Base-by-base conservation (phyloP, 37 sponge, comb jelly and placozoan species). In the Halichondria panicea region DNA sequence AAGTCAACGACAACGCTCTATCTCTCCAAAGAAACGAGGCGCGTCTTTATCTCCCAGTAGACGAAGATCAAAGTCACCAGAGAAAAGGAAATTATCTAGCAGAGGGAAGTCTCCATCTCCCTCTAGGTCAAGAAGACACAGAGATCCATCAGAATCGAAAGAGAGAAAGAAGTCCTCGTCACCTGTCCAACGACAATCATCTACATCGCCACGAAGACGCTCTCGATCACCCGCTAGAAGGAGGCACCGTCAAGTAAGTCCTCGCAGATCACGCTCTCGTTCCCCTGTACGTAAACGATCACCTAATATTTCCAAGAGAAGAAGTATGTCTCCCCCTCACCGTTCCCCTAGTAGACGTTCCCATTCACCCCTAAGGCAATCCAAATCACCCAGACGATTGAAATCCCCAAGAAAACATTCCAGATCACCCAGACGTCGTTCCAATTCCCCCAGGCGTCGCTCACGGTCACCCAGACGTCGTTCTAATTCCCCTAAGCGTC, bases 21-120 rank as follows among this genome's bases (percentile, higher is more conserved):
- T 46, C 7, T 79, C 80, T 32, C 70, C 70, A 58, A 11, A 39
- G 59, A 39, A 39, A 57, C 45, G 43, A 43, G 46, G 24, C 30
- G 45, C 40, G 46, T 11, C 43, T 19, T 11, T 38, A 19, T 4
- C 25, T 38, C 39, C n/a, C 22, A 40, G 24, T 43, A 19, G 68
- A 67, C 68, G 42, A 6, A 67, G 68, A 38, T 58, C 60, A 21
- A 58, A 22, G 60, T 58, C 60, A 58, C 70, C 54, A 48, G 34
- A 44, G 50, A 34, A 70, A 30, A 13, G 13, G 9, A 13, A 48
- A 18, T 13, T 9, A 9, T 18, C 9, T 48, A 48, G 50, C 9
- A 48, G 13, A 48, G 13, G 9, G 50, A 48, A 48, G 50, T 48
- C 50, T 48, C 50, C 13, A 18, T 48, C 50, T 48, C 50, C 50